Evolutionary conservation across 2,888 invertebrate species (phyloP), one percentile per base, ranked within the genome.

Genomic region (Lasioglossum marginatum): DNA sequence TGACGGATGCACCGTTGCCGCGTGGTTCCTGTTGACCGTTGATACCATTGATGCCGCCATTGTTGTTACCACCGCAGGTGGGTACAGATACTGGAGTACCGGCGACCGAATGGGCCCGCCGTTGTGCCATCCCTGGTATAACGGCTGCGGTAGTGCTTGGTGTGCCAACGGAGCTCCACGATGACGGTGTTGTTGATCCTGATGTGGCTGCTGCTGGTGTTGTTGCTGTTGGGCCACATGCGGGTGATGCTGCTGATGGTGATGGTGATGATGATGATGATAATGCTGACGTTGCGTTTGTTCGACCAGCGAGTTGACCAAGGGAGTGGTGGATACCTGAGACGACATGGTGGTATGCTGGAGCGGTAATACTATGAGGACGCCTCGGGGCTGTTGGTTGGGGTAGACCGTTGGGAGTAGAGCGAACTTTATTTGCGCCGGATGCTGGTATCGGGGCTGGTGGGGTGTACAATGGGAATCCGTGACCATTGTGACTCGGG

Each of bases 381-480:
- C 96, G 95, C 87, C 96, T 95, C 92, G 94, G 90, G 88, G 93
- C 89, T 89, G 92, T 68, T 88, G 94, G 90, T 82, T 93, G 93
- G 88, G 94, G 91, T 88, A 93, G 52, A 85, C 94, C 94, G 90
- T 94, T 94, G 90, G 94, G 93, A 88, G 93, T 92, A 90, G 95
- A 93, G 88, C 94, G 93, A 89, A 93, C 66, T 93, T 95, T 94
- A 91, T 91, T 92, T 90, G 93, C 88, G 75, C 93, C 93, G 83
- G 94, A 93, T 89, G 94, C 92, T 85, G 96, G 95, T 86, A 96
- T 94, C 82, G 95, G 94, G 52, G 95, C 95, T 87, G 96, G 96
- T 87, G 96, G 96, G 66, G 96, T 96, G 94, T 97, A 97, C 71
- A 96, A 95, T 85, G 96, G 95, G 95, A 96, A 97, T 88, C 95